Evolutionary conservation across 2,888 invertebrate genomes (phyloP), one percentile per base, ranked within the genome.

Genomic region (Papilio protenor): DNA sequence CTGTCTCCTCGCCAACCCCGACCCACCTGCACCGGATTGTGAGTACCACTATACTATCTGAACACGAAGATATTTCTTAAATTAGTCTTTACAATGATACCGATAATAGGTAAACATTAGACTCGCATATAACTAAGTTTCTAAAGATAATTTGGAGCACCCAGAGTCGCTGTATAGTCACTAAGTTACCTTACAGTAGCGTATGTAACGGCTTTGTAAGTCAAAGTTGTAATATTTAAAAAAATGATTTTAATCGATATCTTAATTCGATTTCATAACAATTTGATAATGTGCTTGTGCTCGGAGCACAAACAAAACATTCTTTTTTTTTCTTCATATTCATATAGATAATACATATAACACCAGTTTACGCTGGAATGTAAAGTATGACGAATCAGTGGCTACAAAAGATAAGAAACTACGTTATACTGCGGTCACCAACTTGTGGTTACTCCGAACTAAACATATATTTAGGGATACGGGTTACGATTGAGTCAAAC

Each of bases 1-100:
- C 79, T 99, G 99, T 91, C 95, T 99, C 61, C 90, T 94, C 3
- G 87, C 90, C 70, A 91, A 84, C 81, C 92, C 94, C 0, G 97
- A 97, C 79, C 96, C 96, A 76, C 97, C 98, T 80, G 97, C 97
- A 88, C 96, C 97, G 92, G 97, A 97, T 95, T 97, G 98, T 98
- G 96, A 97, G 97, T 96, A 93, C 87, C 87, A 90, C 85, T 81
- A 87, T 84, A 83, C 75, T 80, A 66, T 75, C n/a, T 18, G 49
- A 47, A 71, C 11, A 64, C 33, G 6, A 33, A 33, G 16, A 61
- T 14, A 33, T 21, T 61, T 18, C 18, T 5, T 49, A 3, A 16
- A 16, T 16, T 16, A 49, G 5, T 49, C 14, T 5, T 16, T 47
- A 47, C 12, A 11, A 12, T 2, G 49, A 49, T 49, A 14, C 49